These are phyloP conservation scores for Linnaemya vulpina DNA, from an alignment of 2,888 invertebrate species.

Conservation along the genomic window DNA sequence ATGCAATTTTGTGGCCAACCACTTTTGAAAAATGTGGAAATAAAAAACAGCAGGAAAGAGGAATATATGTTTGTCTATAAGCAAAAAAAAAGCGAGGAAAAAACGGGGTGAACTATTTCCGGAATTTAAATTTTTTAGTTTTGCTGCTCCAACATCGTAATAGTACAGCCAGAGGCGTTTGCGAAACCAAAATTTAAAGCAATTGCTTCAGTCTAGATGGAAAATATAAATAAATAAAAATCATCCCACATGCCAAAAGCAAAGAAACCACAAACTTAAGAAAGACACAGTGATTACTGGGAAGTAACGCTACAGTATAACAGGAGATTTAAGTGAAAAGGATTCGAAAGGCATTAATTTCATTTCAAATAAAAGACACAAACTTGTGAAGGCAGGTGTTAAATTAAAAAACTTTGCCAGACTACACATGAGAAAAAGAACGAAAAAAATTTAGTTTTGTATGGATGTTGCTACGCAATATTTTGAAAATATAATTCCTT, in stretches of 20 bases:
- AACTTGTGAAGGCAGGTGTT: too few species aligned
- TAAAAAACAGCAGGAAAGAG: conserved; percentile 10
- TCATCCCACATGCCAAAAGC: conserved; percentile 8
- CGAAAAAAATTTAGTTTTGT: too few species aligned
- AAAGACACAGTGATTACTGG: conserved; percentile 17
- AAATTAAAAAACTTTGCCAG: too few species aligned
- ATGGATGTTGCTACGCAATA: too few species aligned
- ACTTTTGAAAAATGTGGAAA: conserved; percentile 30
- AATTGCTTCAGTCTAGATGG: conserved; percentile 22
- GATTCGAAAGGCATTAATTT: background rate
- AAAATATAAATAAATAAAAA: conserved; percentile 2
- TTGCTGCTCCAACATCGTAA: conserved; percentile 7
- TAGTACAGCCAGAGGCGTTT: conserved; percentile 29
- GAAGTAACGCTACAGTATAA: conserved; percentile 10
- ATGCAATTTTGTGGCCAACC: conserved; percentile 58
- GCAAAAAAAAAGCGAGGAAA: conserved; percentile 4
- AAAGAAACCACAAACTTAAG: conserved; percentile 24
- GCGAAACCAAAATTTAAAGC: conserved; percentile 52
- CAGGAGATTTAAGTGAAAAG: background rate
- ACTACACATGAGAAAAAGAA: too few species aligned
- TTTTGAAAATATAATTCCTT: too few species aligned
- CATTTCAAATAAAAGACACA: too few species aligned
- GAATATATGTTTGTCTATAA: background rate
- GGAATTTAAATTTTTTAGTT: conserved; percentile 37
- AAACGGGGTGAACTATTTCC: conserved; percentile 48